Base-by-base conservation (phyloP, 2,888 invertebrate species). In the Himalopsyche anomala region DNA sequence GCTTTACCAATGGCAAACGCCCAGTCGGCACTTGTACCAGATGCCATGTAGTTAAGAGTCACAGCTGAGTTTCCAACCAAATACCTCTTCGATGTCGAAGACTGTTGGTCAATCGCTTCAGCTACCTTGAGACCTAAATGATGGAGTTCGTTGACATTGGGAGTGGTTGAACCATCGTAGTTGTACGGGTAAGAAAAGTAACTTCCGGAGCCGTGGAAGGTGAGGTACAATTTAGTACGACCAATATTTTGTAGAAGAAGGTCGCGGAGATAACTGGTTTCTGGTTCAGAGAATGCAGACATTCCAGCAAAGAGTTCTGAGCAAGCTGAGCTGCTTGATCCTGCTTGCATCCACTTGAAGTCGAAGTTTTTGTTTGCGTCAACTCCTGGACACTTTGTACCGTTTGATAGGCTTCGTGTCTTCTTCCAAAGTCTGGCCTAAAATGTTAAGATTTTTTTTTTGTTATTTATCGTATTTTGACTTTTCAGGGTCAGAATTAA, bases 201-300 rank as follows among this genome's bases (percentile, higher is more conserved):
- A 89, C 94, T 94, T 42, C 96, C 96, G 89, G 95, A 95, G 11
- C 96, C 95, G 90, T 97, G 97, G 54, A 97, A 91, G 9, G 95
- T 94, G 87, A 96, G 89, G 90, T 95, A 96, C 88, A 95, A 91
- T 89, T 94, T 94, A 81, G 94, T 91, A 17, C 91, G 90, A 12
- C 91, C 91, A 5, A 90, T 91, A 17, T 92, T 89, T 0, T 90
- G 89, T 80, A 91, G 88, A 82, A 96, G 91, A 80, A 94, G 92
- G 88, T 95, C 93, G 19, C 94, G 91, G 2, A 96, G 89, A 88
- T 91, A 91, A 85, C 90, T 89, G 0, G 94, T 95, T 91, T 96
- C 96, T 0, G 92, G 91, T 90, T 96, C 96, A 0, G 96, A 95
- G 91, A 95, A 95, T 5, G 95, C 90, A 0, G 89, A 89, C 0